phyloP scores from a whole-genome alignment of 2,113 vertebrate species.

The Malurus elegans region DNA sequence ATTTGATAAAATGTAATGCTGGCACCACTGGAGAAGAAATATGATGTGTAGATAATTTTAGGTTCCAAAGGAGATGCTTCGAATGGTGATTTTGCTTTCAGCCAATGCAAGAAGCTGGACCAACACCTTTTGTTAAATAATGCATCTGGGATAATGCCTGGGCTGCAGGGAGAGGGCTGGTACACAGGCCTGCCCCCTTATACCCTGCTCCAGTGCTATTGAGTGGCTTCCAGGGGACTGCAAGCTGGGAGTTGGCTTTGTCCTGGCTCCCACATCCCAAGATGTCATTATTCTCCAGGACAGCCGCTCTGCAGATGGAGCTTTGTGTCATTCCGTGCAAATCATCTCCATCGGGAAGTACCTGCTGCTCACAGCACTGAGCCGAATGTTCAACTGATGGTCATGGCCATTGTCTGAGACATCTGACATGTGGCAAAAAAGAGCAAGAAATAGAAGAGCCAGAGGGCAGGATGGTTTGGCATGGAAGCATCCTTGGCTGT shows the following conservation, averaged over 20 bases:
- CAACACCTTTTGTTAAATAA: constrained; percentile 25
- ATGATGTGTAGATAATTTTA: constrained; percentile 4
- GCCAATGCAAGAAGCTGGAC: background rate
- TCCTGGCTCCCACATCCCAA: background rate
- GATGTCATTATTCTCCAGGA: background rate
- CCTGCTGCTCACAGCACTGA: background rate
- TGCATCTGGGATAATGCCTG: background rate
- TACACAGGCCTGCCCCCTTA: background rate
- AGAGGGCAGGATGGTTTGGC: background rate
- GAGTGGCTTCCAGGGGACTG: constrained; percentile 5
- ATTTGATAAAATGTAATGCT: background rate
- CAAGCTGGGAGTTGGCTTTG: background rate
- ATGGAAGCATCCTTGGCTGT: background rate
- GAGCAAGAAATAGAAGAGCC: background rate
- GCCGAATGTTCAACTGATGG: background rate
- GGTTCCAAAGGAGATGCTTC: background rate
- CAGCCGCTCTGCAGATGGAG: background rate
- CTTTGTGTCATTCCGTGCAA: background rate
- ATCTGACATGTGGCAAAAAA: background rate
- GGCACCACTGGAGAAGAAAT: background rate
- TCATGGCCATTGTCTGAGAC: background rate
- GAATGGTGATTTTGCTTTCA: constrained; percentile 36
- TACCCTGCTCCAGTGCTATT: background rate
- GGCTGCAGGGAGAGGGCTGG: background rate
- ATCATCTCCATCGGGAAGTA: background rate